Evolutionary conservation across 1,140 invertebrate species (phyloP), one percentile per base, ranked within the genome.

Genomic region (Ephestia elutella): DNA sequence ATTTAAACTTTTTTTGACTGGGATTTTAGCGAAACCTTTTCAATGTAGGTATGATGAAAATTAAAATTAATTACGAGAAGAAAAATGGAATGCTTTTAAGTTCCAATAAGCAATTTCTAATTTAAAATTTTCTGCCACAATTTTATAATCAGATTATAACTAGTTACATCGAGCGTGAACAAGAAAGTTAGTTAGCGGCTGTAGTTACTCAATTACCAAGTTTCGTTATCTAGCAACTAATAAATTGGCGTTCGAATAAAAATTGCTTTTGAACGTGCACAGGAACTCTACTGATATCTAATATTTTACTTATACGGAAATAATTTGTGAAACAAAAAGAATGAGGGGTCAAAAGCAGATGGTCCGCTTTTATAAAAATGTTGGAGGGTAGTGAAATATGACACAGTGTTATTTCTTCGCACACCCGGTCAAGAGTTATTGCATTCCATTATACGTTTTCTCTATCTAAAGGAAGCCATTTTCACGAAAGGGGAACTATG

Each of bases 341-440:
- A 86, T 81, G 78, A 87, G 78, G 81, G 82, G 83, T 88, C 83
- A 88, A 86, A 88, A 82, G 83, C 86, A 88, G 86, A 88, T 86
- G 86, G 86, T 86, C 74, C 82, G 80, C 83, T 82, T 86, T 86
- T 86, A 86, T 86, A 86, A 86, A 88, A 88, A 84, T 86, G 85
- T 87, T 84, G 80, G 85, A 86, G 83, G 83, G 83, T 85, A 85
- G 82, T 87, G 86, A 88, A 88, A 88, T 86, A 88, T 86, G 83
- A 88, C 83, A 86, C 82, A 82, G 75, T 86, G 86, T 88, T 88
- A 88, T 88, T 88, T 86, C 83, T 84, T 86, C 83, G 86, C 83
- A 86, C 86, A 88, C 82, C 86, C 83, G 86, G 83, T 86, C 85
- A 86, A 88, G 83, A 88, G 83, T 88, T 88, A 88, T 88, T 86